These are phyloP conservation scores for Carettochelys insculpta DNA, from an alignment of 2,113 vertebrate species.

Conservation along the genomic window DNA sequence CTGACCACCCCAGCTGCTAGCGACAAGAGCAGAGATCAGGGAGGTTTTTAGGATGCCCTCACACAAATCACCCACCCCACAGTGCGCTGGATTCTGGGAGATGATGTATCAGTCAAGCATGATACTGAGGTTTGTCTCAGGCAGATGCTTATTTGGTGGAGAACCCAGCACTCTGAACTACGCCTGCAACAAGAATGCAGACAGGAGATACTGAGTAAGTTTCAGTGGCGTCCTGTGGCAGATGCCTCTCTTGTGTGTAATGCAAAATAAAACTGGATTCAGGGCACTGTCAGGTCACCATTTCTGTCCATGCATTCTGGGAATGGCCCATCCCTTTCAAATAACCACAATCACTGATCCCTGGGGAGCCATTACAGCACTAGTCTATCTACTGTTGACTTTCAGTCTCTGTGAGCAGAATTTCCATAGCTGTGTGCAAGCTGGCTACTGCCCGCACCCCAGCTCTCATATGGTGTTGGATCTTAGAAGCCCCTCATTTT, in stretches of 20 bases:
- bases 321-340: no score
- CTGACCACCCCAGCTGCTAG: neutral
- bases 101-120: neutral
- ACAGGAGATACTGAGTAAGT: neutral
- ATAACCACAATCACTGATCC: no score
- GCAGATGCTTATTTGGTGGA: rapidly evolving
- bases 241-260: neutral
- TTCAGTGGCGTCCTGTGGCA: neutral
- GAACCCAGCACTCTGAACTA: neutral
- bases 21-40: neutral
- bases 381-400: no score
- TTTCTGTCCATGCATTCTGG: no score
- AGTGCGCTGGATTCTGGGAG: neutral
- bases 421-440: no score
- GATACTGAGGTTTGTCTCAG: neutral
- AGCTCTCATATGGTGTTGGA: neutral
- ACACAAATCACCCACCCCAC: neutral
- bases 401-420: no score
- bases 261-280: no score
- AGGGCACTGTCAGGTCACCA: no score
- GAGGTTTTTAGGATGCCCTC: neutral
- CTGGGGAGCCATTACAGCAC: neutral
- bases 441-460: no score
- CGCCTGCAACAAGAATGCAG: neutral
- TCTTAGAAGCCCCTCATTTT: neutral